phyloP scores from a whole-genome alignment of 2,797 vertebrate species.

The Varecia variegata region DNA sequence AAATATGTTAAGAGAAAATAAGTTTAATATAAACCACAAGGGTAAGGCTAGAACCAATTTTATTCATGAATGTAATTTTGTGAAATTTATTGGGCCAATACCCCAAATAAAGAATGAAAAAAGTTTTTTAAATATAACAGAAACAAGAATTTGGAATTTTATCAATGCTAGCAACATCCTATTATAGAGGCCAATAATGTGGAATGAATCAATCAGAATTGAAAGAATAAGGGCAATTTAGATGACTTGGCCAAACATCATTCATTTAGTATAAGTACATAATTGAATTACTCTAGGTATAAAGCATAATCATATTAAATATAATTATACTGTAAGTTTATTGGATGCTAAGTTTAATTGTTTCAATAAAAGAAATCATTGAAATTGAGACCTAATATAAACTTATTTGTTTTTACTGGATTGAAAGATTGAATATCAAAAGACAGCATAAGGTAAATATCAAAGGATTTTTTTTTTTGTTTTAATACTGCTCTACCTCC shows the following conservation, averaged over 20 bases:
- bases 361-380: conserved; percentile 38
- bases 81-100: conserved; percentile 27
- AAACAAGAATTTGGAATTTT: conserved; percentile 10
- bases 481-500: conserved; percentile 45
- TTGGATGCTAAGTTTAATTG: conserved; percentile 22
- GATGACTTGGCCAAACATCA: conserved; percentile 19
- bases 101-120: conserved; percentile 9
- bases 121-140: neutral
- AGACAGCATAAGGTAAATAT: neutral
- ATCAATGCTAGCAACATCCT: conserved; percentile 4
- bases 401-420: neutral
- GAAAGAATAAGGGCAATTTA: conserved; percentile 13
- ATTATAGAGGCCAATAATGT: neutral
- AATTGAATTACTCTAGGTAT: conserved; percentile 40
- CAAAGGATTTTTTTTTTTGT: conserved; percentile 54
- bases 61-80: neutral
- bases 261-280: conserved; percentile 1
- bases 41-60: neutral
- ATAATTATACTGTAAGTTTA: neutral
- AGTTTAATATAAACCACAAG: neutral
- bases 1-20: conserved; percentile 30
- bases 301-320: conserved; percentile 33
- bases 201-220: neutral
- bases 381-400: conserved; percentile 30
- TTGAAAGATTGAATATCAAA: neutral